phyloP scores from a whole-genome alignment of 2,797 vertebrate genomes.

The Poeciliopsis presidionis region DNA sequence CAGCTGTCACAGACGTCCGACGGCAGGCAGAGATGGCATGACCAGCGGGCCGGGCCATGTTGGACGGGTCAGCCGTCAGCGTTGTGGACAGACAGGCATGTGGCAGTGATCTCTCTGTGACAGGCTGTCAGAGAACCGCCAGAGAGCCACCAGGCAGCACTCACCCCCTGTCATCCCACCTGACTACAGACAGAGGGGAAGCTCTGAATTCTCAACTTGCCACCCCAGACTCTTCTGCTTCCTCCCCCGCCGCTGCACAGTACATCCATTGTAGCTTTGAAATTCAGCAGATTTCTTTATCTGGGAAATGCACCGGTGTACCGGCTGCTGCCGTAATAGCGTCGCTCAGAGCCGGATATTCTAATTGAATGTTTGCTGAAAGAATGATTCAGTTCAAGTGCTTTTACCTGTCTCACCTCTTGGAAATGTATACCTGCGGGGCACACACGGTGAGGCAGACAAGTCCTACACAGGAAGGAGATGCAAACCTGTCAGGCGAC shows the following conservation, averaged over 20 bases:
- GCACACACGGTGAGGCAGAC: constrained; percentile 21
- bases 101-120: constrained; percentile 89
- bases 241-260: constrained; percentile 33
- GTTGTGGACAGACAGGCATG: constrained; percentile 80
- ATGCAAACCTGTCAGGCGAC: constrained; percentile 59
- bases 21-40: constrained; percentile 92
- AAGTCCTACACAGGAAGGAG: constrained; percentile 28
- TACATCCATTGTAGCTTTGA: constrained; percentile 42
- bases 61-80: constrained; percentile 91
- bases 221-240: constrained; percentile 47
- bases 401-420: constrained; percentile 34
- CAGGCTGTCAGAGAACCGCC: constrained; percentile 87
- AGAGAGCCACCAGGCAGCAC: constrained; percentile 70
- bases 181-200: constrained; percentile 72
- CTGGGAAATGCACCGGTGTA: constrained; percentile 29
- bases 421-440: constrained; percentile 39
- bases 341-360: constrained; percentile 39
- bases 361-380: constrained; percentile 40
- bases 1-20: constrained; percentile 94
- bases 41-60: constrained; percentile 86
- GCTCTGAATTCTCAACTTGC: constrained; percentile 73
- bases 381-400: constrained; percentile 36
- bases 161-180: constrained; percentile 82
- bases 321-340: constrained; percentile 26
- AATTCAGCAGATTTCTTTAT: constrained; percentile 50